Evolutionary conservation across 1,140 invertebrate genomes (phyloP), one percentile per base, ranked within the genome.

Genomic region (Cydia strobilella): DNA sequence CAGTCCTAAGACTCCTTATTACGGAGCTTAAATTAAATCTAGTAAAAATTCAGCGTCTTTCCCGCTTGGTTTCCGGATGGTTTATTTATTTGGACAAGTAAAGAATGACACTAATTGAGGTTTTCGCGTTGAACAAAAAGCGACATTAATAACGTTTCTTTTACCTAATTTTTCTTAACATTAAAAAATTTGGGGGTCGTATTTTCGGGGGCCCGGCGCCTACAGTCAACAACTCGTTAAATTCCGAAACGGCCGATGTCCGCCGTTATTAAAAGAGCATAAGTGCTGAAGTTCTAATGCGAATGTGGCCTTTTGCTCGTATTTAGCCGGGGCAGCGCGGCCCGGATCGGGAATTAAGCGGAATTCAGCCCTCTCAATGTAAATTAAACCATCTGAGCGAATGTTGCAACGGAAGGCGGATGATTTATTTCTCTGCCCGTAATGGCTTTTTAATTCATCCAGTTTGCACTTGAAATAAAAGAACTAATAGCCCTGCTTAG

Each of bases 381-480:
- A 84, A 82, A 84, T 82, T 80, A 76, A 84, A 81, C 79, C 76
- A 80, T 84, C 78, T 79, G 78, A 77, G 76, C 77, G 69, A 78
- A 75, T 82, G 82, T 79, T 79, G 79, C 80, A 79, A 78, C 75
- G 76, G 77, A 76, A 78, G 62, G 75, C 54, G 63, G 80, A 81
- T 82, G 77, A 82, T 82, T 81, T 81, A 84, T 80, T 76, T 78
- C 66, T 76, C 76, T 73, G 69, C 65, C 76, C 63, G 76, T 79
- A 77, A 81, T 79, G 77, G 75, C 73, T 77, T 77, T 79, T 80
- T 79, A 80, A 80, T 83, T 80, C 54, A 66, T 77, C 76, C 74
- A 66, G 48, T 72, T 72, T 9, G 12, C 71, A 51, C 45, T 51
- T 51, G 39, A 45, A 72, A 72, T 72, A 72, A 72, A 72, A 72